phyloP scores from a whole-genome alignment of 2,113 vertebrate genomes.

The Hypocryptadius cinnamomeus region DNA sequence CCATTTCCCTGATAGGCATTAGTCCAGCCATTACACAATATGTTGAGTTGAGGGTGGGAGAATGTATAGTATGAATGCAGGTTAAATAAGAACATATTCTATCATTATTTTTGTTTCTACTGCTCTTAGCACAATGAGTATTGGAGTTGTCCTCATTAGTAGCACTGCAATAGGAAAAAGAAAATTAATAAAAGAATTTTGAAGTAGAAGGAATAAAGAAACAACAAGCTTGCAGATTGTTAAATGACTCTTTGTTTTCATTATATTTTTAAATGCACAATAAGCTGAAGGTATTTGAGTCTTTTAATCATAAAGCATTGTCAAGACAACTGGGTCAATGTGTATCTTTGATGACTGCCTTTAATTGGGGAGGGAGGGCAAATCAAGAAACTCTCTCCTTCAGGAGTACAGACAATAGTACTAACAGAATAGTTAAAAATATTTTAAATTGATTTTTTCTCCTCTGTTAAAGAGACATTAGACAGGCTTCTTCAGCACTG shows the following conservation, averaged over 20 bases:
- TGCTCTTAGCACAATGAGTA: background rate
- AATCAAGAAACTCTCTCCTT: background rate
- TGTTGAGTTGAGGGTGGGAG: background rate
- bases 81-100: background rate
- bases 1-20: background rate
- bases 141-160: background rate
- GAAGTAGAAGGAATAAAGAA: background rate
- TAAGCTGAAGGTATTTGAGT: conserved; percentile 16
- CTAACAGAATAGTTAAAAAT: background rate
- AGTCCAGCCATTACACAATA: background rate
- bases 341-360: conserved; percentile 13
- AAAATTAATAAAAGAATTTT: background rate
- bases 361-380: background rate
- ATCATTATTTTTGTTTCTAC: background rate
- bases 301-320: conserved; percentile 45
- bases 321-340: conserved; percentile 23
- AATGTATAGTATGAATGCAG: background rate
- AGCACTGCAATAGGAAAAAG: background rate
- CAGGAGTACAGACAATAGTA: background rate
- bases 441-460: background rate
- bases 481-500: conserved; percentile 4
- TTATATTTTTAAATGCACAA: background rate
- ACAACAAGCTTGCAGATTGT: background rate
- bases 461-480: conserved; percentile 10
- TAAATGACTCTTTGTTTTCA: conserved; percentile 23